phyloP scores from a whole-genome alignment of 2,797 vertebrate genomes.

The Karalla daura region DNA sequence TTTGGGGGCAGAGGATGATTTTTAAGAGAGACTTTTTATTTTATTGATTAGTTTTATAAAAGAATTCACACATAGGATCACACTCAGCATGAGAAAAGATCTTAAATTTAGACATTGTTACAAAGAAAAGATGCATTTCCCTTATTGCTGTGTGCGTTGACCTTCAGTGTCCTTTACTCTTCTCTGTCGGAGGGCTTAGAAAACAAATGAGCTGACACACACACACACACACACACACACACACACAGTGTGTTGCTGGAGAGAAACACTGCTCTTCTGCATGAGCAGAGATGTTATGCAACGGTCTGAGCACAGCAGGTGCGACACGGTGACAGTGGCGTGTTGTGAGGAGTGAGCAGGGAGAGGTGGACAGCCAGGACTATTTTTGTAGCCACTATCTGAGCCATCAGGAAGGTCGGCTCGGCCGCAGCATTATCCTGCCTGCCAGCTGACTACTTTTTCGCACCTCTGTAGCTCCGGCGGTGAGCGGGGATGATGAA shows the following conservation, averaged over 20 bases:
- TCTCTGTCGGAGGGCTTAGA: conserved; percentile 20
- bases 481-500: conserved; percentile 7
- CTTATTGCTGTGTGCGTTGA: conserved; percentile 20
- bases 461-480: conserved; percentile 2
- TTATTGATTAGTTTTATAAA: conserved; percentile 7
- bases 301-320: conserved; percentile 70
- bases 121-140: conserved; percentile 12
- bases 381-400: conserved; percentile 75
- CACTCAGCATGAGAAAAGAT: neutral
- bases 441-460: conserved; percentile 33
- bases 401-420: conserved; percentile 50
- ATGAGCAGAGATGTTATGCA: conserved; percentile 65
- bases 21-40: too few relatives aligned
- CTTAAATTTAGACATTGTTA: neutral
- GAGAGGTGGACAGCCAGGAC: conserved; percentile 67
- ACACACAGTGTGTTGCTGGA: conserved; percentile 31
- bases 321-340: conserved; percentile 57
- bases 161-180: conserved; percentile 63
- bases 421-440: conserved; percentile 38
- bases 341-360: conserved; percentile 62
- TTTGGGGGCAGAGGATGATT: too few relatives aligned
- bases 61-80: conserved; percentile 23
- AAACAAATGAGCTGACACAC: neutral
- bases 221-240: conserved; percentile 5
- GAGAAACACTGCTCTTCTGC: conserved; percentile 56